phyloP scores from a whole-genome alignment of 1,140 invertebrate genomes.

The Subanguina moxae region DNA sequence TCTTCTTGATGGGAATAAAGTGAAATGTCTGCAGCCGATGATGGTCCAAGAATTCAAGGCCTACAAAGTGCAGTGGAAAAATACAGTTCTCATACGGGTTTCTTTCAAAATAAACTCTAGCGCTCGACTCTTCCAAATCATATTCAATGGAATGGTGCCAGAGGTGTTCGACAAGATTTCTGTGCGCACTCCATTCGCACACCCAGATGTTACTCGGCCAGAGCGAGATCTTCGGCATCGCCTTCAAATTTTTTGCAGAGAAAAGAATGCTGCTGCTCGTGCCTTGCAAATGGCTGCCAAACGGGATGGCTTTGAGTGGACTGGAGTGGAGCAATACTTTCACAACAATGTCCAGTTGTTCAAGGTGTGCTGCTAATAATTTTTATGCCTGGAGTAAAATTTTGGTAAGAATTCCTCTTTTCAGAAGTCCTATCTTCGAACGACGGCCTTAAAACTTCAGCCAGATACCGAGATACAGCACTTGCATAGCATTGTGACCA shows the following conservation, averaged over 20 bases:
- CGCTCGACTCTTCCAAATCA: not conserved
- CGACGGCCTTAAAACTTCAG: not conserved
- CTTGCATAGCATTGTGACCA: not conserved
- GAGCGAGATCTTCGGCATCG: not conserved
- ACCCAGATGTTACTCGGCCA: not conserved
- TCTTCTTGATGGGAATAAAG: not conserved
- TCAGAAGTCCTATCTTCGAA: not conserved
- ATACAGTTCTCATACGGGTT: not conserved
- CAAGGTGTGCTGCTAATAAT: not conserved
- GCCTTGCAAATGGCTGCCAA: not conserved
- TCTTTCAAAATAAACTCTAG: not conserved
- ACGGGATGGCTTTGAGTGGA: not conserved
- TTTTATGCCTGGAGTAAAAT: too few relatives aligned
- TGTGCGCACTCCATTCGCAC: not conserved
- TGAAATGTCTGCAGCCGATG: not conserved
- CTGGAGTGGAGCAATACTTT: not conserved
- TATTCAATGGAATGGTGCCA: not conserved
- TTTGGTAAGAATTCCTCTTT: not conserved
- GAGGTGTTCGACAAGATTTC: slow-evolving; percentile 2
- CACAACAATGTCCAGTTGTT: not conserved
- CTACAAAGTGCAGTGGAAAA: not conserved
- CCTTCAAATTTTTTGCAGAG: not conserved
- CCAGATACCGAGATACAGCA: not conserved
- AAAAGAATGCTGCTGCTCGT: not conserved
- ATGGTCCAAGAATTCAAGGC: not conserved